A percentile compares a stretch with the other conserved stretches of the same genome.
Evolutionary conservation across 2,797 vertebrate species (phyloP).

Genomic region (Acipenser transmontanus): DNA sequence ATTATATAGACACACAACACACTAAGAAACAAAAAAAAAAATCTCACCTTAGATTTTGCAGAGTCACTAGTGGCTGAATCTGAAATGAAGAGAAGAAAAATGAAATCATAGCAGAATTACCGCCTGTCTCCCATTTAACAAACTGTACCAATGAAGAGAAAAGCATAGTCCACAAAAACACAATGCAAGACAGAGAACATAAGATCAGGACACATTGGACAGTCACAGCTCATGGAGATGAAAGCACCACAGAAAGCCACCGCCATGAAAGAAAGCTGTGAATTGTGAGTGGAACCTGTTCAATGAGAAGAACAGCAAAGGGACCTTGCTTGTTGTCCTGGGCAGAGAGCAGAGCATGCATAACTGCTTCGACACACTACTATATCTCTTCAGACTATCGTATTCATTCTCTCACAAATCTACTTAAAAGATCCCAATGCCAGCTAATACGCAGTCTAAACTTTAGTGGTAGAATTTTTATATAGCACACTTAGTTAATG

Average conservation of each 20-base stretch:
- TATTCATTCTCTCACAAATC: constrained; percentile 49
- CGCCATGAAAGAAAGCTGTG: constrained; percentile 75
- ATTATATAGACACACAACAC: no score
- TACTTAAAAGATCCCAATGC: no score
- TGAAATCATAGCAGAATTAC: neutral
- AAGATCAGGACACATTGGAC: constrained; percentile 63
- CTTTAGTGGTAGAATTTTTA: no score
- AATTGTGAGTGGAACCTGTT: constrained; percentile 75
- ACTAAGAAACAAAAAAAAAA: neutral
- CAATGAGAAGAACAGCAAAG: constrained; percentile 70
- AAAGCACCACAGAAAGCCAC: constrained; percentile 79
- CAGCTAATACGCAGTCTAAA: no score
- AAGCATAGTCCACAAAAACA: constrained; percentile 46
- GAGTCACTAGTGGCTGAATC: constrained; percentile 98
- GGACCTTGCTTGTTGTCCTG: constrained; percentile 68
- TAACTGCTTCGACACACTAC: constrained; percentile 37
- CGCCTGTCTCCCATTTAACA: neutral
- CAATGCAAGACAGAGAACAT: constrained; percentile 58
- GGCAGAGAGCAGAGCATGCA: constrained; percentile 71
- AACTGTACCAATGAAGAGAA: constrained; percentile 21
- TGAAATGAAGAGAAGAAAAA: constrained; percentile 50
- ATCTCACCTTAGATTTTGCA: constrained; percentile 96
- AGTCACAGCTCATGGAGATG: constrained; percentile 77
- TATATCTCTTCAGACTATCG: constrained; percentile 30
- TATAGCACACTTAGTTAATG: no score